These are phyloP conservation scores for Galendromus occidentalis DNA, from an alignment of 1,140 invertebrate genomes.

Conservation along the genomic window DNA sequence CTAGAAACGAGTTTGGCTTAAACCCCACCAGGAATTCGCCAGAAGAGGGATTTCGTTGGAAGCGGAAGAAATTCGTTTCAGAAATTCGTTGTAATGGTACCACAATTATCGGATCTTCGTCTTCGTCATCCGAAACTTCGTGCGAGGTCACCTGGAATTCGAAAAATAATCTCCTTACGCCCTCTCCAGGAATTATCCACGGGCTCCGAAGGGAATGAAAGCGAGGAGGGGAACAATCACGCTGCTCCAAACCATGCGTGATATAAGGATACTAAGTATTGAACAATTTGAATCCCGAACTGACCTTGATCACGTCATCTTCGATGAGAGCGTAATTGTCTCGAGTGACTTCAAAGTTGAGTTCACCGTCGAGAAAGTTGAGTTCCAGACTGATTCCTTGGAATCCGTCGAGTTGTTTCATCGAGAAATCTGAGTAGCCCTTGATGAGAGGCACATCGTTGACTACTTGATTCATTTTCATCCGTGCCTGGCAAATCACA, in stretches of 20 bases:
- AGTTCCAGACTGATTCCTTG: constrained; percentile 7
- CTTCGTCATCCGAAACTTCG: background rate
- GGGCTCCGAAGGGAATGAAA: too few relatives aligned
- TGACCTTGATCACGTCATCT: constrained; percentile 2
- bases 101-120: constrained; percentile 4
- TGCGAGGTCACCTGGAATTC: background rate
- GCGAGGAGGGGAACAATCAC: too few relatives aligned
- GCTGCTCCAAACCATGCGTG: too few relatives aligned
- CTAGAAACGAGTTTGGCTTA: constrained; percentile 1
- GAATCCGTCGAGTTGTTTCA: background rate
- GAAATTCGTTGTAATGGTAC: background rate
- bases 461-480: background rate
- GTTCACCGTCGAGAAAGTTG: constrained; percentile 10
- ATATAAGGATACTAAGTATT: too few relatives aligned
- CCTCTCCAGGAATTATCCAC: too few relatives aligned
- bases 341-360: constrained; percentile 3
- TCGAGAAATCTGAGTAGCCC: background rate
- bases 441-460: background rate
- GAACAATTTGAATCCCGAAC: too few relatives aligned
- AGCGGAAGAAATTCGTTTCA: background rate
- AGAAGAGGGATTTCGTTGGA: background rate
- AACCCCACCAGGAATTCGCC: background rate
- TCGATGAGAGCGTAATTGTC: constrained; percentile 6
- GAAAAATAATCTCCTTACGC: too few relatives aligned
- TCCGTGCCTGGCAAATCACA: too few relatives aligned